A percentile compares a stretch with the other conserved stretches of the same genome.
phyloP scores from a whole-genome alignment of 2,888 invertebrate species.

The Lithosia quadra region DNA sequence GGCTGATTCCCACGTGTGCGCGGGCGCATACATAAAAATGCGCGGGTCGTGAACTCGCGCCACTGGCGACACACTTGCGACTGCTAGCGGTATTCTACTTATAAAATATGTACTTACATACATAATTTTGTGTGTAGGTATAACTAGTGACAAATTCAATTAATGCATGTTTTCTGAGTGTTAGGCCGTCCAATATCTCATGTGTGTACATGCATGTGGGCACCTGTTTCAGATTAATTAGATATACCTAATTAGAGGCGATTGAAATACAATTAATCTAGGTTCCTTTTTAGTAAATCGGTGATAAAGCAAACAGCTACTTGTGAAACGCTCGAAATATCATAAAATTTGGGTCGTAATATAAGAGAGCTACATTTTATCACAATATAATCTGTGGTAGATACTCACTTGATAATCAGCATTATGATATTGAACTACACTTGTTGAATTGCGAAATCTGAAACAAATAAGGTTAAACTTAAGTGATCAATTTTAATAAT shows the following conservation, averaged over 20 bases:
- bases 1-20: constrained; percentile 58
- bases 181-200: not conserved
- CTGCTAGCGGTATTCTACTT: constrained; percentile 23
- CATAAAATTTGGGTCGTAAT: too few species aligned
- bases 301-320: too few species aligned
- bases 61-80: constrained; percentile 38
- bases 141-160: constrained; percentile 8
- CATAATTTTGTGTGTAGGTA: constrained; percentile 10
- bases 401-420: not conserved
- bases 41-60: constrained; percentile 57
- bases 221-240: not conserved
- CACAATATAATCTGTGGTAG: not conserved
- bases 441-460: not conserved
- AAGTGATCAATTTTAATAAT: not conserved
- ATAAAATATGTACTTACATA: constrained; percentile 16
- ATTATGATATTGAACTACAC: not conserved
- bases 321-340: too few species aligned
- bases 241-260: not conserved
- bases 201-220: not conserved
- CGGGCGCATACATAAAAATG: constrained; percentile 53
- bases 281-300: too few species aligned
- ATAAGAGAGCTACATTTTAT: not conserved
- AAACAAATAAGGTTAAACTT: not conserved
- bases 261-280: not conserved
- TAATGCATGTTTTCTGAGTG: not conserved